A percentile compares a stretch with the other conserved stretches of the same genome.
phyloP scores from a whole-genome alignment of 2,113 vertebrate genomes.

The Myrmecophaga tridactyla region DNA sequence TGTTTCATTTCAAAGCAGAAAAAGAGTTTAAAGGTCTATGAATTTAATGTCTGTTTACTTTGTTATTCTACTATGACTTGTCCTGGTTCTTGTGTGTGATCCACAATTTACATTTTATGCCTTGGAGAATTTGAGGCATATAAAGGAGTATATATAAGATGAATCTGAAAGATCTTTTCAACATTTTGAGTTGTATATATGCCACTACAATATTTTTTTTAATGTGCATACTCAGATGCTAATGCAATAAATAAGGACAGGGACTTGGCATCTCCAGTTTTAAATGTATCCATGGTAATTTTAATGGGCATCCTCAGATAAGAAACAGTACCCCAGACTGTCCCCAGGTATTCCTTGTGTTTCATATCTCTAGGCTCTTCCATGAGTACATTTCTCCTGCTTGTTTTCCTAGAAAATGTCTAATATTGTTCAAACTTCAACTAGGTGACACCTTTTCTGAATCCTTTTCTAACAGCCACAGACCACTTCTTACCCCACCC shows the following conservation, averaged over 20 bases:
- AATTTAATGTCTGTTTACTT: conserved; percentile 14
- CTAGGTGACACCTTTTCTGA: not conserved
- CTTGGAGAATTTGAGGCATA: not conserved
- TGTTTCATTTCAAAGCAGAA: not conserved
- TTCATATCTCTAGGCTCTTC: not conserved
- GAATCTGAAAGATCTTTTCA: not conserved
- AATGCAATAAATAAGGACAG: not conserved
- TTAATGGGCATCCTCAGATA: not conserved
- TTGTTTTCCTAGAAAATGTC: not conserved
- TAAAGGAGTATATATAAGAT: not conserved
- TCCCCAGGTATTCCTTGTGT: not conserved
- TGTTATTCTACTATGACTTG: not conserved
- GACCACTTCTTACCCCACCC: not conserved
- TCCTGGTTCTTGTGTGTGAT: not conserved
- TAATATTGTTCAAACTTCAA: not conserved
- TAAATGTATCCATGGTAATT: not conserved
- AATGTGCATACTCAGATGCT: not conserved
- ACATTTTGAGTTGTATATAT: not conserved
- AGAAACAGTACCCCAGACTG: not conserved
- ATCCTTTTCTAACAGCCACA: not conserved
- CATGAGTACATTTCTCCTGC: not conserved
- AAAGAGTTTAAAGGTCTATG: not conserved
- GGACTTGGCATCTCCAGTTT: not conserved
- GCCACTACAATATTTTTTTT: not conserved
- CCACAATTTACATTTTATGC: not conserved